Evolutionary conservation across 2,888 invertebrate genomes (phyloP).

Genomic region (Aphodius granarius): DNA sequence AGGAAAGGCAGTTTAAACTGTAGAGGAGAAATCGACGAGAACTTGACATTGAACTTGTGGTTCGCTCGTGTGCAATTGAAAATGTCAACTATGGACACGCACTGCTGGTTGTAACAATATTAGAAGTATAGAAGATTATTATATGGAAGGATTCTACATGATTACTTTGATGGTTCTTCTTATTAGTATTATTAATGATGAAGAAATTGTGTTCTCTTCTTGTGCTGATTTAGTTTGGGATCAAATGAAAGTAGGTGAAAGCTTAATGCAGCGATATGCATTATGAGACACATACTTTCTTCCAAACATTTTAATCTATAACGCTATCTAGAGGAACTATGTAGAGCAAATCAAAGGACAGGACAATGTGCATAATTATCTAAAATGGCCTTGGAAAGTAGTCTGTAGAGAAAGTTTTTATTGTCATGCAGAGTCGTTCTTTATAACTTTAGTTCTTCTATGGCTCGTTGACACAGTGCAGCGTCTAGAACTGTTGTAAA

Average conservation of each 20-base stretch:
- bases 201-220: background rate
- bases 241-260: background rate
- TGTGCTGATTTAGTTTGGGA: background rate
- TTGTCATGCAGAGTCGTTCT: too few species aligned
- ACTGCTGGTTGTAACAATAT: background rate
- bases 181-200: background rate
- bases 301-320: background rate
- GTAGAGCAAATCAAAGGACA: background rate
- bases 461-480: too few species aligned
- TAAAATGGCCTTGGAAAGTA: background rate
- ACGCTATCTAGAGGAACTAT: background rate
- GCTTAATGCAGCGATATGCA: background rate
- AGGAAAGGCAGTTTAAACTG: too few species aligned
- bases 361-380: background rate
- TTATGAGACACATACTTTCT: background rate
- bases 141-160: too few species aligned
- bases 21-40: background rate
- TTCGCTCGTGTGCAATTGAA: slow-evolving; percentile 18
- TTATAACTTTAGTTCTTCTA: background rate
- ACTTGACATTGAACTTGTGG: slow-evolving; percentile 26
- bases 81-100: background rate
- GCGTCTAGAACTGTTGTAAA: too few species aligned
- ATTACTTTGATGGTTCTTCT: too few species aligned
- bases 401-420: background rate
- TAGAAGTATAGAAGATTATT: background rate